Conservation (phyloP, 2,797 vertebrate species). For the Sebastes kiyomatsui region DNA sequence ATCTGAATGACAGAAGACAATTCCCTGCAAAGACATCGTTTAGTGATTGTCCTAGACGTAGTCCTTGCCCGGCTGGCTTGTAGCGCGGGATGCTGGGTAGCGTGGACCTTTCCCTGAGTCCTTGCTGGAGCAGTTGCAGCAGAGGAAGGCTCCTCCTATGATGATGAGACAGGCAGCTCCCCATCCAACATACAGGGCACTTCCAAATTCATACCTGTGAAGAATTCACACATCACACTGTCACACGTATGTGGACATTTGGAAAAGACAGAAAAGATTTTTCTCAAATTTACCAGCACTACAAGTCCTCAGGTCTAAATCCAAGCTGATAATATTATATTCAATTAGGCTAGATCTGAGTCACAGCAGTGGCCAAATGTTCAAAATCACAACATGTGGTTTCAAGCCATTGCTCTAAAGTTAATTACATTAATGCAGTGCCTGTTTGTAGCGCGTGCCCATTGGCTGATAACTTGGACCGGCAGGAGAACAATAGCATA, state of each 20-base stretch:
- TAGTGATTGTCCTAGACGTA: constrained; percentile 76
- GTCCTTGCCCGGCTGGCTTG: constrained; percentile 81
- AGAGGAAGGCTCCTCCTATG: constrained; percentile 90
- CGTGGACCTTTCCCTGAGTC: constrained; percentile 32
- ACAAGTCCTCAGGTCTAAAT: not conserved
- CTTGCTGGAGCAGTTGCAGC: constrained; percentile 83
- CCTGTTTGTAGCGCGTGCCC: too few species aligned
- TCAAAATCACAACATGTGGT: not conserved
- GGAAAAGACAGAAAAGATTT: not conserved
- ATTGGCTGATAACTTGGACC: not conserved
- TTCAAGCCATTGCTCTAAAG: not conserved
- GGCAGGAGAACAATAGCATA: not conserved
- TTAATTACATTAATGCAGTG: not conserved
- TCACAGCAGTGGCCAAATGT: not conserved
- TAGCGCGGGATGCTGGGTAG: constrained; percentile 60
- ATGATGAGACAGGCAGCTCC: constrained; percentile 86
- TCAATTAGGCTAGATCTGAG: not conserved
- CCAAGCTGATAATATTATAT: not conserved
- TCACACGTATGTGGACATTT: not conserved
- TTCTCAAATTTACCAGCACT: not conserved
- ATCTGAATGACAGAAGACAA: not conserved
- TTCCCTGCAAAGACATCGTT: not conserved
- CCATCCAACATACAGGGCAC: constrained; percentile 94
- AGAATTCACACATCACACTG: not conserved
- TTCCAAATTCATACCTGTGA: constrained; percentile 92